phyloP scores from a whole-genome alignment of 2,888 invertebrate genomes.

The Acanthosepion esculentum region DNA sequence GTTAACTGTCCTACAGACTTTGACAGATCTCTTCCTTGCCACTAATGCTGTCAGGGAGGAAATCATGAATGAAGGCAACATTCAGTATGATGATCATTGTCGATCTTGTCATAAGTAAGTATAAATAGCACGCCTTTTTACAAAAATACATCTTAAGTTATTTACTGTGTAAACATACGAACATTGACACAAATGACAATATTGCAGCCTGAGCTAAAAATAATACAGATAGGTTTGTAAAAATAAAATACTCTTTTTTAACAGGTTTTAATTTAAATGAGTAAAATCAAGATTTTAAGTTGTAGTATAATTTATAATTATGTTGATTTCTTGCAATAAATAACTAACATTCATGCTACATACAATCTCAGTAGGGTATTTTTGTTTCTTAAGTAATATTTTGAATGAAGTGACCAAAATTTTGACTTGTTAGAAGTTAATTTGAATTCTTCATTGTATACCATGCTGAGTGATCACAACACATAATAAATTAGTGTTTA shows the following conservation, averaged over 20 bases:
- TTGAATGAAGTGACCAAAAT: too few relatives aligned
- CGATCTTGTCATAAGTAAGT: conserved; percentile 74
- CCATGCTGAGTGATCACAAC: too few relatives aligned
- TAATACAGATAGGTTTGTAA: background rate
- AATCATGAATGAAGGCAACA: conserved; percentile 89
- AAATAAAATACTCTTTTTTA: background rate
- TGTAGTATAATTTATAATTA: too few relatives aligned
- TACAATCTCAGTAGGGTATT: too few relatives aligned
- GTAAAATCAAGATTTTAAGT: too few relatives aligned
- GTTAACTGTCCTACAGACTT: conserved; percentile 82
- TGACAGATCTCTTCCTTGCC: conserved; percentile 94
- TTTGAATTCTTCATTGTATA: too few relatives aligned
- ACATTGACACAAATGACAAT: background rate
- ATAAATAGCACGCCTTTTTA: background rate
- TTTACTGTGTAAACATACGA: background rate
- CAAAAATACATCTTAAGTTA: background rate
- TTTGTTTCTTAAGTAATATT: too few relatives aligned
- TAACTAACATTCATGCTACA: too few relatives aligned
- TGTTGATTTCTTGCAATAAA: too few relatives aligned
- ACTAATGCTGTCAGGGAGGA: conserved; percentile 95
- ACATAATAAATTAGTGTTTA: too few relatives aligned
- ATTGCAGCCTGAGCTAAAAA: background rate
- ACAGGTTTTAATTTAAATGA: background rate
- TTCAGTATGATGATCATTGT: conserved; percentile 76
- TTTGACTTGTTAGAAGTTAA: too few relatives aligned